These are phyloP conservation scores for Botia almorhae DNA, from an alignment of 2,797 vertebrate species.

Conservation along the genomic window DNA sequence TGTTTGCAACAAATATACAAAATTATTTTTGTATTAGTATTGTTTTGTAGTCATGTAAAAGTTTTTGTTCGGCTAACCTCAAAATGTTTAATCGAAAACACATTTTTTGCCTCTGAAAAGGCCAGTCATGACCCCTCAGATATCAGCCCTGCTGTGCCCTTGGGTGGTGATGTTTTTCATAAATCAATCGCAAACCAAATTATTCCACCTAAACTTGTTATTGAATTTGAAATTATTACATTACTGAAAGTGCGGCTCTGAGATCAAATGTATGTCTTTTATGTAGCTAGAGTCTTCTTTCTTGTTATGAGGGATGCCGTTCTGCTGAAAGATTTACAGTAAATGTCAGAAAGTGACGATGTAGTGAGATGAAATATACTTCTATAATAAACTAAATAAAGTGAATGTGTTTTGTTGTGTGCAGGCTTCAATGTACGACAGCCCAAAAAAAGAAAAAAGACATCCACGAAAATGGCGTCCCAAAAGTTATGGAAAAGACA, in stretches of 20 bases:
- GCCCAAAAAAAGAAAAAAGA: slow-evolving; percentile 96
- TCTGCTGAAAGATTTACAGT: neutral
- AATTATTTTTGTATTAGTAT: neutral
- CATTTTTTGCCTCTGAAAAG: neutral
- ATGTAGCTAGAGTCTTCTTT: neutral
- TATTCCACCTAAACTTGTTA: slow-evolving; percentile 19
- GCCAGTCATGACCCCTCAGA: neutral
- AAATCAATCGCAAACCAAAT: slow-evolving; percentile 4
- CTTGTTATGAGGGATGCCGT: neutral
- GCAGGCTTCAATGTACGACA: slow-evolving; percentile 89
- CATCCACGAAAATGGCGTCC: slow-evolving; percentile 87
- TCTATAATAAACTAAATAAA: neutral
- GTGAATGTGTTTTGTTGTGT: slow-evolving; percentile 11
- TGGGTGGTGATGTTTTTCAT: neutral
- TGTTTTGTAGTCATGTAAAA: neutral
- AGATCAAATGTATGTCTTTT: neutral
- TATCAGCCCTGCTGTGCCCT: slow-evolving; percentile 3
- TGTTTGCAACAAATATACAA: neutral
- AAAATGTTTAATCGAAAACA: neutral
- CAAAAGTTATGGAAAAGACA: slow-evolving; percentile 91
- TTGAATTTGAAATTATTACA: neutral
- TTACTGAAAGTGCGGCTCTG: slow-evolving; percentile 3
- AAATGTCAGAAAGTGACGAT: neutral
- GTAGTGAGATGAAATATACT: neutral
- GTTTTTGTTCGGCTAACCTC: neutral